Base-by-base conservation (phyloP, 2,888 invertebrate genomes). In the Pedicia rivosa region DNA sequence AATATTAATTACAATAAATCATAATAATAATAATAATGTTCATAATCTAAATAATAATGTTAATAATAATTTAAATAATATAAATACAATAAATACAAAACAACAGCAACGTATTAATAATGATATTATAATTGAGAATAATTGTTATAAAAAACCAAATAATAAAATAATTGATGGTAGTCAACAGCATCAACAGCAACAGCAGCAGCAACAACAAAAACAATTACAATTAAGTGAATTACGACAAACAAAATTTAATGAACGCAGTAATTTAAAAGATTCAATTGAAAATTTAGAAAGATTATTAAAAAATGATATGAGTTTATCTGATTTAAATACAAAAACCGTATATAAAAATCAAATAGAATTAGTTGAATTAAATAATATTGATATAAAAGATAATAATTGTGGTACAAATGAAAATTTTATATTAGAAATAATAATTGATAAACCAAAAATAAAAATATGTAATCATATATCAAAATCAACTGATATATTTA, bases 271-370 rank as follows among this genome's bases (percentile, higher is more conserved):
- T 2, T 46, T 61, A 8, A 60, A 56, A 45, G 57, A 57, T 39
- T 61, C 60, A 33, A 61, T 61, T 38, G 60, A 61, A 46, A 61
- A 60, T 42, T 45, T 61, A 12, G 59, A 59, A 46, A 57, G 58
- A 19, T 46, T 61, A 38, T 48, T 61, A 6, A 60, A 61, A 50
- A 60, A 61, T 46, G 58, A 61, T 42, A 56, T 61, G 13, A 59
- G 59, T 31, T 47, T 61, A 7, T 61, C 61, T n/a, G 32, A 32
- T 8, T 13, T 32, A 22, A 32, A 32, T 32, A 20, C 19, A 13
- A 32, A 32, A 13, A 20, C 19, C 5, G 9, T 32, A 4, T 32
- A 32, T 20, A 32, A 22, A 13, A 20, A 32, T 32, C 8, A 13
- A 32, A 20, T 32, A 20, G 32, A 32, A 8, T 9, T n/a, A 20